phyloP scores from a whole-genome alignment of 2,113 vertebrate genomes.

The Notarius quadriscutis region DNA sequence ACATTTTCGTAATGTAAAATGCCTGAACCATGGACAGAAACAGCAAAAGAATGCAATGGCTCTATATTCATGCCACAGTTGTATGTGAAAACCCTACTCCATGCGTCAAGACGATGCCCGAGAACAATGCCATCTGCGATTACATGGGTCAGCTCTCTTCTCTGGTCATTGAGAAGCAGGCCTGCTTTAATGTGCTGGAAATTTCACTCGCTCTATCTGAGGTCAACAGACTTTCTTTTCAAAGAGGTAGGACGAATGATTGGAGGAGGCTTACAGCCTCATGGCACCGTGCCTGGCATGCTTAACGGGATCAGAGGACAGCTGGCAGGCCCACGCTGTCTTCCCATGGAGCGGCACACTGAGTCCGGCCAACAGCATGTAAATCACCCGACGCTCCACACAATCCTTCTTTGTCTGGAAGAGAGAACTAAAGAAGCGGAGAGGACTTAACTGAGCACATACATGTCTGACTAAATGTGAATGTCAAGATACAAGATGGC shows the following conservation, averaged over 20 bases:
- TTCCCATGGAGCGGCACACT: constrained; percentile 51
- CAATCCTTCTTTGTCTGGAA: constrained; percentile 59
- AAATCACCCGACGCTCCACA: constrained; percentile 51
- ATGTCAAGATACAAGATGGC: constrained; percentile 53
- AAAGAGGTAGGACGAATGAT: constrained; percentile 59
- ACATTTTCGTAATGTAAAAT: constrained; percentile 57
- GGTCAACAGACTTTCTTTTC: constrained; percentile 62
- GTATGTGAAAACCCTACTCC: constrained; percentile 33
- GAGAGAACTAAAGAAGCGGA: constrained; percentile 49
- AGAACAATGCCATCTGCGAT: constrained; percentile 56
- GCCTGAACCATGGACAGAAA: constrained; percentile 52
- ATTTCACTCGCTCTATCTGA: constrained; percentile 60
- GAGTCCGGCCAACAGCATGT: constrained; percentile 56
- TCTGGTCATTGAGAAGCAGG: constrained; percentile 54
- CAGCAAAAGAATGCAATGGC: constrained; percentile 40
- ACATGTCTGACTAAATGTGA: constrained; percentile 47
- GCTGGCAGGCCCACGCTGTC: constrained; percentile 54
- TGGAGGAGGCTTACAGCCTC: constrained; percentile 55
- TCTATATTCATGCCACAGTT: constrained; percentile 33
- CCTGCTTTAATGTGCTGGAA: constrained; percentile 59
- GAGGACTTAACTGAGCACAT: constrained; percentile 46
- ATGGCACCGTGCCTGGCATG: constrained; percentile 61
- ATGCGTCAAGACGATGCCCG: constrained; percentile 40
- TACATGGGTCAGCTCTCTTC: constrained; percentile 61
- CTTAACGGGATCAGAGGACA: constrained; percentile 59